A percentile compares a stretch with the other conserved stretches of the same genome.
These are phyloP conservation scores for Taurulus bubalis DNA, from an alignment of 2,113 vertebrate genomes.

Conservation along the genomic window DNA sequence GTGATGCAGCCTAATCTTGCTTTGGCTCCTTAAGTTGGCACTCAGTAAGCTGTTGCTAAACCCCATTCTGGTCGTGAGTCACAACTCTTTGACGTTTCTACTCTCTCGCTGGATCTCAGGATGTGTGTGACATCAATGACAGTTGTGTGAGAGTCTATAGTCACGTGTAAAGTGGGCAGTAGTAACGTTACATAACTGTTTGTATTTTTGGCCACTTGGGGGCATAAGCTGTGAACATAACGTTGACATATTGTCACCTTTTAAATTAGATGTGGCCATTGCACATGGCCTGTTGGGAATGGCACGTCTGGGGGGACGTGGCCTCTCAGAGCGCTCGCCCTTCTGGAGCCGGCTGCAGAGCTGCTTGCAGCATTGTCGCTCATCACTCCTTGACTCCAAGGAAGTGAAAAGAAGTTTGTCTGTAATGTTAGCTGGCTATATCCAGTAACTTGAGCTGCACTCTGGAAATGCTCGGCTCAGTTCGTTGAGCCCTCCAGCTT, in stretches of 20 bases:
- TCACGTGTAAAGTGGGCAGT: neutral
- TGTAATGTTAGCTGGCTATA: neutral
- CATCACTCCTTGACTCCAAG: neutral
- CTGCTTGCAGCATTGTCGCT: too few species aligned
- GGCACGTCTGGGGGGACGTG: too few species aligned
- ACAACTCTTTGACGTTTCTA: conserved; percentile 4
- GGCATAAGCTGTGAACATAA: neutral
- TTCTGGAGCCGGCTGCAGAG: too few species aligned
- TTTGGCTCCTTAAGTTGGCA: conserved; percentile 21
- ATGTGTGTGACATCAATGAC: neutral
- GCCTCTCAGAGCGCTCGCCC: neutral
- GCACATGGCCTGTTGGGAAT: too few species aligned
- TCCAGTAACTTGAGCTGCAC: neutral
- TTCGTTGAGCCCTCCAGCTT: neutral
- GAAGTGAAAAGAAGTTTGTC: neutral
- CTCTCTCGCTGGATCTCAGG: neutral
- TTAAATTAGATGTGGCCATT: neutral
- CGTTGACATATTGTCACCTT: neutral
- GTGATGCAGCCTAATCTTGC: conserved; percentile 32
- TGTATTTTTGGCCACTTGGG: neutral
- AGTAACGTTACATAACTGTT: neutral
- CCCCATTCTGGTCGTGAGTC: conserved; percentile 27
- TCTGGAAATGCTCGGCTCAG: neutral
- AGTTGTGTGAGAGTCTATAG: neutral
- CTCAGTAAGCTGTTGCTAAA: conserved; percentile 22